phyloP scores from a whole-genome alignment of 1,140 invertebrate species.

The Plutomurus gul region DNA sequence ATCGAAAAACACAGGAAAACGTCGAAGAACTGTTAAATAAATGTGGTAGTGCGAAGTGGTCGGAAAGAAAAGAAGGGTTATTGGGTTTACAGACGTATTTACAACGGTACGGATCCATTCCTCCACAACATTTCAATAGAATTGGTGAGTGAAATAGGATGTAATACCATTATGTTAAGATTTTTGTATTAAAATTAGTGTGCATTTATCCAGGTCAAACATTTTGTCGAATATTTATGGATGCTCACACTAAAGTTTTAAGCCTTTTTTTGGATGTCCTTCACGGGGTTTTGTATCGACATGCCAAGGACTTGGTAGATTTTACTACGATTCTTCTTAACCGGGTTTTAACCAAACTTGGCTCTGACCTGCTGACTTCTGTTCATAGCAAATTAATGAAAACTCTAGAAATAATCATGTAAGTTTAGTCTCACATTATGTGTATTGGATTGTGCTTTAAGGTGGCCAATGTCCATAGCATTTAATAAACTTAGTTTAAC shows the following conservation, averaged over 20 bases:
- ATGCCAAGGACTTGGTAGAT: slow-evolving; percentile 52
- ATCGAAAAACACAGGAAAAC: slow-evolving; percentile 41
- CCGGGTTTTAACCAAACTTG: slow-evolving; percentile 52
- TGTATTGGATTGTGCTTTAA: neutral
- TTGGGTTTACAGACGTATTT: slow-evolving; percentile 50
- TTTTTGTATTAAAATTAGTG: no score
- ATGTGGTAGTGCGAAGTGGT: slow-evolving; percentile 54
- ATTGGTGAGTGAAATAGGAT: slow-evolving; percentile 41
- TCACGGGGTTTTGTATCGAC: slow-evolving; percentile 50
- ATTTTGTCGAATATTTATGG: slow-evolving; percentile 54
- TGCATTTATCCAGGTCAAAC: slow-evolving; percentile 48
- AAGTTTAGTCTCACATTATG: no score
- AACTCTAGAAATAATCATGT: slow-evolving; percentile 54
- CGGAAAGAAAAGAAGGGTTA: slow-evolving; percentile 53
- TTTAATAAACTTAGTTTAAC: neutral
- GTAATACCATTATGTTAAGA: neutral
- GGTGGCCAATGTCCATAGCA: neutral
- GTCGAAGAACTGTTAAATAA: slow-evolving; percentile 52
- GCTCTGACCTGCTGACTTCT: slow-evolving; percentile 52
- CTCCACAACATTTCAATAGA: slow-evolving; percentile 50
- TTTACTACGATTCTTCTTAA: slow-evolving; percentile 53
- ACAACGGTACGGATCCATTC: slow-evolving; percentile 49
- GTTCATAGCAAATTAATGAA: slow-evolving; percentile 53
- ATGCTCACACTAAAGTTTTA: slow-evolving; percentile 53
- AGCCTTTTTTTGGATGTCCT: slow-evolving; percentile 53